Conservation (phyloP, 2,113 vertebrate genomes). For the Nipponia nippon region DNA sequence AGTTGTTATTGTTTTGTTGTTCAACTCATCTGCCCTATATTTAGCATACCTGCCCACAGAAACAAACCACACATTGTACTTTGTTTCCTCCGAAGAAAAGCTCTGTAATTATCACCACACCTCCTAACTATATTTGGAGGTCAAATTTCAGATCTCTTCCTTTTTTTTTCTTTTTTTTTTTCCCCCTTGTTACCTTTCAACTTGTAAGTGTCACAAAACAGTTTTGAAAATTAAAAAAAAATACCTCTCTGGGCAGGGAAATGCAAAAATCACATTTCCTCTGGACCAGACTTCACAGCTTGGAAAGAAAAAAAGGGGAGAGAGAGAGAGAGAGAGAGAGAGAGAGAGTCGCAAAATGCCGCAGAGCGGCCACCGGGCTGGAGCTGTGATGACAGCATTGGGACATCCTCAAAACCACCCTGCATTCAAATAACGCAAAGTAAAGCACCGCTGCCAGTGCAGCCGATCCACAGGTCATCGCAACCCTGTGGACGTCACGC, state of each 20-base stretch:
- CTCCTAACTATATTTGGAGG: background rate
- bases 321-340: background rate
- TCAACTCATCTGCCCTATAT: background rate
- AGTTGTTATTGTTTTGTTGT: background rate
- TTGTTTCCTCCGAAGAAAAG: background rate
- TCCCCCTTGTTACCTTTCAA: background rate
- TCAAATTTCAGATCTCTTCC: conserved; percentile 10
- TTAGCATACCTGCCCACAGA: background rate
- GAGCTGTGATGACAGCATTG: background rate
- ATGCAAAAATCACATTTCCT: background rate
- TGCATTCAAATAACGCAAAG: background rate
- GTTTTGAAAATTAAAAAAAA: background rate
- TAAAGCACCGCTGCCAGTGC: background rate
- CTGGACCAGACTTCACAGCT: background rate
- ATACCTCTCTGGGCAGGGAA: background rate
- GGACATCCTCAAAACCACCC: background rate
- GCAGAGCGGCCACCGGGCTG: background rate
- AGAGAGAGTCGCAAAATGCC: background rate
- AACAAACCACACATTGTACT: background rate
- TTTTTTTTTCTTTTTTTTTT: background rate
- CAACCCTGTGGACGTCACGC: background rate
- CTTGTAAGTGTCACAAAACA: background rate
- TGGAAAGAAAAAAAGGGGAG: background rate
- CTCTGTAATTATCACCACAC: background rate
- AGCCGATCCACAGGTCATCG: background rate